Percentiles rank a stretch among this genome's conserved stretches.
Evolutionary conservation across 1,140 invertebrate species (phyloP).

Genomic region (Conus betulinus): DNA sequence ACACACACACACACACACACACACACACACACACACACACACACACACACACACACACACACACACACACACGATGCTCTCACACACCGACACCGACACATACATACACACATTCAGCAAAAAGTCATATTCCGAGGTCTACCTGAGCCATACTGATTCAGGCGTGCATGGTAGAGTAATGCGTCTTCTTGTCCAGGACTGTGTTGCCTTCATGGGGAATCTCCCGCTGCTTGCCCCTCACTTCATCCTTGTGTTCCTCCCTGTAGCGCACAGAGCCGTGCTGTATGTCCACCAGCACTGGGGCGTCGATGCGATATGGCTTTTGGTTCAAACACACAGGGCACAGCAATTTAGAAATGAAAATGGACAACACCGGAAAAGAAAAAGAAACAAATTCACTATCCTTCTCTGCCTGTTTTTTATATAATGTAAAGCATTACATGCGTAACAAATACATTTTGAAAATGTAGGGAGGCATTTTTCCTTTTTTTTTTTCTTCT

Average conservation of each 20-base stretch:
- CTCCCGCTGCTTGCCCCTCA: constrained; percentile 49
- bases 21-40: too few relatives aligned
- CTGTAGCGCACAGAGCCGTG: constrained; percentile 70
- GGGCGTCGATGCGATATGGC: constrained; percentile 60
- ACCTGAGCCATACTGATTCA: constrained; percentile 67
- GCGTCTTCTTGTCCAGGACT: constrained; percentile 57
- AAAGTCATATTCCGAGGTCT: too few relatives aligned
- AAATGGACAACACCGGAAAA: background rate
- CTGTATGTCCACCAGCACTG: constrained; percentile 65
- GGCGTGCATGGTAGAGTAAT: constrained; percentile 68
- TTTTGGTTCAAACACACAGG: constrained; percentile 37
- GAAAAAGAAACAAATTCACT: background rate
- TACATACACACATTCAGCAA: too few relatives aligned
- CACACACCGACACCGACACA: too few relatives aligned
- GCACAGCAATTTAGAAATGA: background rate
- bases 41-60: too few relatives aligned
- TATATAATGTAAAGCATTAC: too few relatives aligned
- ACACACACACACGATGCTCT: too few relatives aligned
- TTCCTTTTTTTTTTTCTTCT: too few relatives aligned
- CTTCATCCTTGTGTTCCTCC: constrained; percentile 47
- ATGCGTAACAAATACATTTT: too few relatives aligned
- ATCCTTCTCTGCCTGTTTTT: too few relatives aligned
- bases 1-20: too few relatives aligned
- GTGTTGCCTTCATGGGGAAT: constrained; percentile 61
- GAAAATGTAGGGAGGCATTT: too few relatives aligned